phyloP scores from a whole-genome alignment of 1,140 invertebrate species.

The Drosophila ercepeae region DNA sequence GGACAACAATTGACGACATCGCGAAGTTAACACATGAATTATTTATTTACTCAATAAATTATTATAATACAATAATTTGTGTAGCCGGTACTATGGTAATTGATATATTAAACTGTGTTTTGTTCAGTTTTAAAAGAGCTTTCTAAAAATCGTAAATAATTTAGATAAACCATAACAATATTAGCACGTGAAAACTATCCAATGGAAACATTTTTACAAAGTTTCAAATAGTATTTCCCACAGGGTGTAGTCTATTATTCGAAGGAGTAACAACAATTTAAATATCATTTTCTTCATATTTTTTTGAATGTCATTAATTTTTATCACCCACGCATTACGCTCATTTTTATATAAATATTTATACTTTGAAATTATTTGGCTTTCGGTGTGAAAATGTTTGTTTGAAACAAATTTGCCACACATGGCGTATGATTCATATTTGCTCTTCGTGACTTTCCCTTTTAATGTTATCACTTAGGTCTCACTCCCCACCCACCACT shows the following conservation, averaged over 20 bases:
- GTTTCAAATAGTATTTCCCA: too few species aligned
- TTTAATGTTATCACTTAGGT: conserved; percentile 53
- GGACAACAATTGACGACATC: conserved; percentile 1
- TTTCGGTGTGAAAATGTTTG: conserved; percentile 17
- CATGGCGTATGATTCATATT: conserved; percentile 79
- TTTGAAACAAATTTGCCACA: conserved; percentile 50
- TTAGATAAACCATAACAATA: background rate
- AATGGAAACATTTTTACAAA: too few species aligned
- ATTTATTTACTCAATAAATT: background rate
- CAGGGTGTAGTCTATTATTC: too few species aligned
- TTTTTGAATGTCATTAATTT: conserved; percentile 7
- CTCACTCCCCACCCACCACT: background rate
- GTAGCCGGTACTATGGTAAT: background rate
- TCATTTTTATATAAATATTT: conserved; percentile 30
- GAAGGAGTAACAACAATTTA: background rate
- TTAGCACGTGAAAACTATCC: conserved; percentile 29
- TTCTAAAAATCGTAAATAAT: background rate
- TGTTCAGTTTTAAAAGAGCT: conserved; percentile 5
- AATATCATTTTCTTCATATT: background rate
- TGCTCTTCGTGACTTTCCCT: conserved; percentile 64
- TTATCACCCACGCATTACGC: conserved; percentile 15
- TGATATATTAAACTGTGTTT: background rate
- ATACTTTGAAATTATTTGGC: conserved; percentile 32
- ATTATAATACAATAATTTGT: background rate
- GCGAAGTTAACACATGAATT: background rate